A percentile compares a stretch with the other conserved stretches of the same genome.
Evolutionary conservation across 1,140 invertebrate genomes (phyloP).

Genomic region (Drosophila malerkotliana): DNA sequence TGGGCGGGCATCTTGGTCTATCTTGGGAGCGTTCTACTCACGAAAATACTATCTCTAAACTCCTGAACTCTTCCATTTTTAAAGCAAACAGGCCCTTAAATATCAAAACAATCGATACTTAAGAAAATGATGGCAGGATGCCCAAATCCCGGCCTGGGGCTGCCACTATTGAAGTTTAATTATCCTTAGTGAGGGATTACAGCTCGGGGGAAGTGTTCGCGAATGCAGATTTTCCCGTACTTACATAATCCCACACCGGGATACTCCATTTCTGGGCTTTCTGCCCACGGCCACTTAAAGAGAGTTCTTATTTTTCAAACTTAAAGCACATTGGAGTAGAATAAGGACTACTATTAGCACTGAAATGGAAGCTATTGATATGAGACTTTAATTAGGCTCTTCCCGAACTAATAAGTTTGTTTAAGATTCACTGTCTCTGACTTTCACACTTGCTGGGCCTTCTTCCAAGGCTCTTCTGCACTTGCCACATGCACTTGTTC

Average conservation of each 20-base stretch:
- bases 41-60: neutral
- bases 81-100: neutral
- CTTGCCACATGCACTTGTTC: slow-evolving; percentile 51
- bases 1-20: slow-evolving; percentile 7
- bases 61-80: neutral
- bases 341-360: neutral
- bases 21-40: slow-evolving; percentile 15
- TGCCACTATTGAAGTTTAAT: slow-evolving; percentile 12
- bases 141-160: neutral
- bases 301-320: slow-evolving; percentile 21
- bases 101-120: neutral
- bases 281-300: slow-evolving; percentile 1
- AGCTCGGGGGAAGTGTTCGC: slow-evolving; percentile 7
- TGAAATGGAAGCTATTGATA: too few species aligned
- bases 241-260: slow-evolving; percentile 22
- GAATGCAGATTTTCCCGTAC: slow-evolving; percentile 10
- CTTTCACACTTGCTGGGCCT: slow-evolving; percentile 27
- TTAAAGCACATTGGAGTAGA: neutral
- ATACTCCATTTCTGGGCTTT: neutral
- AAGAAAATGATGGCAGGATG: neutral
- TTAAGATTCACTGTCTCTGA: slow-evolving; percentile 13
- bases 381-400: neutral
- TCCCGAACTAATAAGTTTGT: neutral
- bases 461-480: slow-evolving; percentile 28
- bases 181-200: slow-evolving; percentile 7